These are phyloP conservation scores for Sebastes paucispinis DNA, from an alignment of 2,797 vertebrate species.

Conservation along the genomic window DNA sequence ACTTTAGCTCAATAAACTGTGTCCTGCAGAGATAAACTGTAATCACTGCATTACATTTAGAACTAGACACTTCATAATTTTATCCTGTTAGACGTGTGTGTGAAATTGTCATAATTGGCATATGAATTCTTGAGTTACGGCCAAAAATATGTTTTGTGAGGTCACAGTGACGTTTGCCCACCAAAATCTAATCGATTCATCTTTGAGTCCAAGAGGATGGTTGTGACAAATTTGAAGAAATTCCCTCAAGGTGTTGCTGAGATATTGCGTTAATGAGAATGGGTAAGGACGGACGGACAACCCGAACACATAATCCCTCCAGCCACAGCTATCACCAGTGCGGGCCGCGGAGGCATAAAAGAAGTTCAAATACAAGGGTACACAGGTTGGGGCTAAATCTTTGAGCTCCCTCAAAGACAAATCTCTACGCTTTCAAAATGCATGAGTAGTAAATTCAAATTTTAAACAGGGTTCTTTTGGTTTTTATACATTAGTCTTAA, in stretches of 20 bases:
- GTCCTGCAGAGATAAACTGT: neutral
- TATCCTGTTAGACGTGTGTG: too few relatives aligned
- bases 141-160: too few relatives aligned
- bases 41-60: neutral
- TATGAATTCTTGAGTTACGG: too few relatives aligned
- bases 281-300: neutral
- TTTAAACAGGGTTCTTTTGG: neutral
- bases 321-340: too few relatives aligned
- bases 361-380: neutral
- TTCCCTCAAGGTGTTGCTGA: neutral
- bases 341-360: neutral
- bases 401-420: neutral
- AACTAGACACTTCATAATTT: neutral
- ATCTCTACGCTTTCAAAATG: neutral
- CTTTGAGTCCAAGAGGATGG: too few relatives aligned
- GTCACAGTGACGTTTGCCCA: too few relatives aligned
- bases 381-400: neutral
- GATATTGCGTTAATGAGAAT: neutral
- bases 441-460: neutral
- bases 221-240: too few relatives aligned
- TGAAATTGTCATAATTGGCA: too few relatives aligned
- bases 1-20: neutral
- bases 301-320: neutral
- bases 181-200: too few relatives aligned
- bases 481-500: neutral